Evolutionary conservation across 2,797 vertebrate genomes (phyloP).

Genomic region (Labroides dimidiatus): DNA sequence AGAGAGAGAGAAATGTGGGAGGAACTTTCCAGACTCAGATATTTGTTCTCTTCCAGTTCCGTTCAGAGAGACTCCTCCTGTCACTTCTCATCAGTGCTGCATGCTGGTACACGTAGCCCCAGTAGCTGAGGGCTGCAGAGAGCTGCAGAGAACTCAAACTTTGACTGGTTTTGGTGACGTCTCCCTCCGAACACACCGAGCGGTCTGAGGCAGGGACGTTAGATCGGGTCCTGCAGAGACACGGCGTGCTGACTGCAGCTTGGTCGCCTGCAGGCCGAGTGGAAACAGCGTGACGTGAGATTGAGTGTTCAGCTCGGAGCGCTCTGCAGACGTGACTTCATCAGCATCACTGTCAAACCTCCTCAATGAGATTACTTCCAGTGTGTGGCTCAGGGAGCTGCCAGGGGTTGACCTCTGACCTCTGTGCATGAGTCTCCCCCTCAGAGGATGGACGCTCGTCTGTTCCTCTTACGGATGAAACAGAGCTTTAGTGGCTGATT

Average conservation of each 20-base stretch:
- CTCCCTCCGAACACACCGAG: constrained; percentile 40
- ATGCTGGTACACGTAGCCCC: constrained; percentile 76
- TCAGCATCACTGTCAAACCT: constrained; percentile 67
- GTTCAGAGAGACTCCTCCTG: constrained; percentile 63
- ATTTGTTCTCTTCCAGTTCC: constrained; percentile 21
- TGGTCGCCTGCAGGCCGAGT: constrained; percentile 39
- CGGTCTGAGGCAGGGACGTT: constrained; percentile 19
- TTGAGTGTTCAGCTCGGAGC: constrained; percentile 44
- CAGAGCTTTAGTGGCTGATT: constrained; percentile 20
- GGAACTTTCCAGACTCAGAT: constrained; percentile 4
- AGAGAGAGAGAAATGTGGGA: too few relatives aligned
- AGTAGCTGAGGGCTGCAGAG: constrained; percentile 71
- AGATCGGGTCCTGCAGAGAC: constrained; percentile 36
- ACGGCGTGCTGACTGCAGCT: constrained; percentile 31
- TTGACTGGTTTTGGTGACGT: constrained; percentile 40
- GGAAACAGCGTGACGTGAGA: constrained; percentile 56
- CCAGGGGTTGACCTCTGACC: constrained; percentile 55
- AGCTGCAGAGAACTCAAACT: constrained; percentile 68
- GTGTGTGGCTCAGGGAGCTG: constrained; percentile 48
- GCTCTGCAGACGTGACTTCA: constrained; percentile 52
- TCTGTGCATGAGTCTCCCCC: constrained; percentile 30
- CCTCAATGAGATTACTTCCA: constrained; percentile 40
- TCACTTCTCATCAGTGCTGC: constrained; percentile 82
- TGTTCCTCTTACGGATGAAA: constrained; percentile 41
- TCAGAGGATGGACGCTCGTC: constrained; percentile 9